A percentile compares a stretch with the other conserved stretches of the same genome.
Conservation (phyloP, 2,113 vertebrate species). For the Onychorhynchus coronatus region DNA sequence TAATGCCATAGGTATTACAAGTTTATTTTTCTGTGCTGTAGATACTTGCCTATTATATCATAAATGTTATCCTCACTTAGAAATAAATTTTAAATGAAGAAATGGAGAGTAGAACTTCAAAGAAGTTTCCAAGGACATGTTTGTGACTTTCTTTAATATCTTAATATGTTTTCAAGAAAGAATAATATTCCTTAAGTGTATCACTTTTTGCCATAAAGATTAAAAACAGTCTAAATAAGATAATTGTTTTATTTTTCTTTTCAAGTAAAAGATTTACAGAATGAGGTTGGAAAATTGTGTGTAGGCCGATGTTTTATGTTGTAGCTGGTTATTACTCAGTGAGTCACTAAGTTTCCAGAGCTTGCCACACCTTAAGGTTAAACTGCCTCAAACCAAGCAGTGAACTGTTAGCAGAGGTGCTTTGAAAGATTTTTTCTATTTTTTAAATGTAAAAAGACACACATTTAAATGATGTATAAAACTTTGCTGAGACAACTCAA, state of each 20-base stretch:
- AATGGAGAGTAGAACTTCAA: background rate
- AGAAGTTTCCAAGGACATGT: background rate
- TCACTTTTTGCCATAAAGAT: background rate
- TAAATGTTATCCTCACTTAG: background rate
- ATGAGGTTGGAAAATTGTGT: conserved; percentile 76
- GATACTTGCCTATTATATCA: background rate
- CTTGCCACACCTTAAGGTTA: conserved; percentile 76
- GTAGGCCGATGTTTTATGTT: conserved; percentile 74
- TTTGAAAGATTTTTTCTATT: background rate
- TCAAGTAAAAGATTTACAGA: conserved; percentile 70
- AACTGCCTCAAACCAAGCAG: conserved; percentile 73
- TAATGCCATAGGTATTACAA: background rate
- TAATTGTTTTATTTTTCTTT: conserved; percentile 71
- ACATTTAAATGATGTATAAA: background rate
- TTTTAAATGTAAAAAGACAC: conserved; percentile 13
- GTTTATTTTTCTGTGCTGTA: background rate
- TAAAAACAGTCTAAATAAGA: conserved; percentile 59
- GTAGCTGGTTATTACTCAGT: conserved; percentile 73
- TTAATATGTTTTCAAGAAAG: background rate
- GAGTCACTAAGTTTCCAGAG: conserved; percentile 79
- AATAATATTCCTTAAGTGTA: background rate
- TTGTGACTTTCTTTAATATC: background rate
- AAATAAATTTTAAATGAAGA: background rate
- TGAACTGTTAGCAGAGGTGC: conserved; percentile 61
- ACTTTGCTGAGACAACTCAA: background rate